Base-by-base conservation (phyloP, 53 echinoderm and acorn worm species). In the Mesocentrotus franciscanus region DNA sequence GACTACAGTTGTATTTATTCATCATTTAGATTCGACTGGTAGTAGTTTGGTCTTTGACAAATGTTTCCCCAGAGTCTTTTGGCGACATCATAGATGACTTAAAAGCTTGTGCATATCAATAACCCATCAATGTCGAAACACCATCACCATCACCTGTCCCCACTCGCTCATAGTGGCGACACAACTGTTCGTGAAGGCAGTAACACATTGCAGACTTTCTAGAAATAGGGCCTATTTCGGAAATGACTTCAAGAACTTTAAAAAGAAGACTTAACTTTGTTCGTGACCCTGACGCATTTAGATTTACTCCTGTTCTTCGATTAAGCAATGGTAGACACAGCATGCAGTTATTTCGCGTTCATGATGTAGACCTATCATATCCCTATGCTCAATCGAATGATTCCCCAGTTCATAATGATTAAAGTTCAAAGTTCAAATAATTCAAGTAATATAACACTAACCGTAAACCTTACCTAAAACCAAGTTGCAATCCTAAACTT, bases 81-180 rank as follows among this genome's bases (percentile, higher is more conserved):
- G 68, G 22, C 15, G 64, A 39, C n/a, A 68, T 68, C 35, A 68
- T 11, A 64, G 91, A 64, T 91, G 91, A 16, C 91, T 91, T 91
- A 16, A 91, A 42, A 68, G 33, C 64, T 33, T 22, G 91, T 91
- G 91, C 91, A 62, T 68, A 91, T 91, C 30, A 91, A 91, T 91
- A 66, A 62, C 64, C 91, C 62, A 91, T 91, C 91, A 91, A 33
- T 64, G 91, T 91, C 91, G 24, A 68, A 91, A 62, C 42, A 91
- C 35, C 42, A 33, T 91, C n/a, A 34, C 18, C 39, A 11, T 66
- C 91, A 91, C 91, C 91, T 91, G 91, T 64, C 35, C 34, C 66
- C 10, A 36, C 66, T 58, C 68, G 68, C 26, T 91, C 91, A 91
- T 62, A 35, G 24, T 68, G 68, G 91, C 62, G 35, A 66, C 91